Conservation (phyloP, 2,888 invertebrate genomes). For the Lasioglossum vierecki region DNA sequence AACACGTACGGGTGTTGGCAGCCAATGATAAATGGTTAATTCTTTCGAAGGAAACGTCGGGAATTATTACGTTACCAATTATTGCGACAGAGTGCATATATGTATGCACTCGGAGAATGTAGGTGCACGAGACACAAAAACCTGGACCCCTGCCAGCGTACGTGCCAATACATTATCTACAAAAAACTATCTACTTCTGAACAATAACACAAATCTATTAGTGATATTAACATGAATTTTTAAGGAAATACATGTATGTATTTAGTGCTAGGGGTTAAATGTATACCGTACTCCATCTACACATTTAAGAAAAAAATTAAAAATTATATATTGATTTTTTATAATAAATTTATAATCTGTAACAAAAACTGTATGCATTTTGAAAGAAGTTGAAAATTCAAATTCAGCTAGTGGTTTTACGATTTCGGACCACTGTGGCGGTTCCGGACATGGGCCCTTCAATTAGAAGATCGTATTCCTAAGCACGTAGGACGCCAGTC, state of each 20-base stretch:
- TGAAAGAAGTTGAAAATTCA: background rate
- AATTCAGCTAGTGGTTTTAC: background rate
- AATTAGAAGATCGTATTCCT: slow-evolving; percentile 51
- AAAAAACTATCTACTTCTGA: background rate
- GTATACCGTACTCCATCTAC: too few relatives aligned
- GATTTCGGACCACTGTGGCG: background rate
- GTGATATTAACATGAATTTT: too few relatives aligned
- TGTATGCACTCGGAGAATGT: slow-evolving; percentile 21
- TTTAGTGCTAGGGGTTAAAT: too few relatives aligned
- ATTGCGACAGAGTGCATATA: slow-evolving; percentile 55
- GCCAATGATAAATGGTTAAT: slow-evolving; percentile 48
- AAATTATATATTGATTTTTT: too few relatives aligned
- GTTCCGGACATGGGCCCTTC: background rate
- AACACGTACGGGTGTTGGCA: slow-evolving; percentile 32
- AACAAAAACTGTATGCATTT: background rate
- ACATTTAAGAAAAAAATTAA: too few relatives aligned
- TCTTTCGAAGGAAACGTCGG: slow-evolving; percentile 53
- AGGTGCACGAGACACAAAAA: slow-evolving; percentile 33
- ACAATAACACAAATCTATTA: too few relatives aligned
- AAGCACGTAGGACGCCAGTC: slow-evolving; percentile 49
- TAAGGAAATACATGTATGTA: too few relatives aligned
- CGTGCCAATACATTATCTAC: background rate
- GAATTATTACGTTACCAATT: slow-evolving; percentile 51
- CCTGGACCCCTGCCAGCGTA: slow-evolving; percentile 9
- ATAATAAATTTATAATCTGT: background rate